A percentile compares a stretch with the other conserved stretches of the same genome.
These are phyloP conservation scores for Anguilla marmorata DNA, from an alignment of 2,797 vertebrate species.

Conservation along the genomic window DNA sequence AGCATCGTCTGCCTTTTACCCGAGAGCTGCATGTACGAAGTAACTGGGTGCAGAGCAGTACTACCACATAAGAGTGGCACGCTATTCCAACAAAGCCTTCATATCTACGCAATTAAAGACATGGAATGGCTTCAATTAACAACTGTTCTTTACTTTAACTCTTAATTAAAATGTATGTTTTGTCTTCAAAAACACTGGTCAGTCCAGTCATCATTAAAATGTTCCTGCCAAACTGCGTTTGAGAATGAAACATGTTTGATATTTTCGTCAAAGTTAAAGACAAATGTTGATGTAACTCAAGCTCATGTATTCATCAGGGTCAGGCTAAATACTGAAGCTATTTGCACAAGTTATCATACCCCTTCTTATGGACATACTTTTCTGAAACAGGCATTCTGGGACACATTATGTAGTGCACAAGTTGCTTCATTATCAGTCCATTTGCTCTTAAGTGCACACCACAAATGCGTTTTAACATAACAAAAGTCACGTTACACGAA, in stretches of 20 bases:
- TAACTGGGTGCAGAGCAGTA: not conserved
- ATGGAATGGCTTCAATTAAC: not conserved
- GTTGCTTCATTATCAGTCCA: not conserved
- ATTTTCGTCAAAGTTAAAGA: not conserved
- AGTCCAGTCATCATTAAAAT: not conserved
- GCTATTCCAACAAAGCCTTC: not conserved
- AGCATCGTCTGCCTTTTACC: not conserved
- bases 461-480: not conserved
- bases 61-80: not conserved
- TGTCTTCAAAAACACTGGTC: not conserved
- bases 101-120: not conserved
- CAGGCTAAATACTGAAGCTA: slow-evolving; percentile 1
- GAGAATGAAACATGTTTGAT: not conserved
- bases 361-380: not conserved
- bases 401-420: not conserved
- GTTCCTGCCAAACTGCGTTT: not conserved
- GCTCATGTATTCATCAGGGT: not conserved
- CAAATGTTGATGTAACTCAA: not conserved
- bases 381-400: not conserved
- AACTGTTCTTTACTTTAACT: not conserved
- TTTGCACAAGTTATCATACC: slow-evolving; percentile 2
- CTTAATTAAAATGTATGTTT: not conserved
- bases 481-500: not conserved
- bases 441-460: not conserved
- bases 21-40: not conserved